Conservation (phyloP, 2,888 invertebrate species). For the Plebejus melissa region DNA sequence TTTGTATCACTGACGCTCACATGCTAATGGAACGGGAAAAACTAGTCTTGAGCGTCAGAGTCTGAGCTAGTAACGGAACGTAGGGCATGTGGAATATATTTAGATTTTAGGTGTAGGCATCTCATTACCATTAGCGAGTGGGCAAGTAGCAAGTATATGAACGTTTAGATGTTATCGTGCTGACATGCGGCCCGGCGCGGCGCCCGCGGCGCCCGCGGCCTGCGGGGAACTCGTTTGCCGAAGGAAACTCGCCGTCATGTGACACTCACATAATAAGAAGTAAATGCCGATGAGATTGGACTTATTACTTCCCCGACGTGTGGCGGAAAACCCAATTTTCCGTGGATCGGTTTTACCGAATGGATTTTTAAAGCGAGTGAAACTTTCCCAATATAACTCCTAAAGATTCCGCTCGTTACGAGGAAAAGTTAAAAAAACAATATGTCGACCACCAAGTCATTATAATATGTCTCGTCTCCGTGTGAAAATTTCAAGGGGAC, state of each 20-base stretch:
- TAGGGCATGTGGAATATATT: no score
- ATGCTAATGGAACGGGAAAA: no score
- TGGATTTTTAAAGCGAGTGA: not conserved
- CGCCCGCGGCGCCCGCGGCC: not conserved
- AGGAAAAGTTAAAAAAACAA: not conserved
- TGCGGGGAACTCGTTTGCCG: not conserved
- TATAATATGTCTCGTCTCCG: no score
- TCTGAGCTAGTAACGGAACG: no score
- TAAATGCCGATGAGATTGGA: not conserved
- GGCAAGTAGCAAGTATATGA: not conserved
- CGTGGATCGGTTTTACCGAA: not conserved
- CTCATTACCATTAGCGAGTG: not conserved
- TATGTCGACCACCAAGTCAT: no score
- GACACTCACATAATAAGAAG: not conserved
- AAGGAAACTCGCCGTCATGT: not conserved
- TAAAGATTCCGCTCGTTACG: not conserved
- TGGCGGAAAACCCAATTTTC: not conserved
- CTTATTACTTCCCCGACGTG: not conserved
- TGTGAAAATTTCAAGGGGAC: no score
- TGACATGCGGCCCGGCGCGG: not conserved
- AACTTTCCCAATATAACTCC: not conserved
- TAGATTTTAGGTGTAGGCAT: no score
- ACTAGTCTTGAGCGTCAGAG: no score
- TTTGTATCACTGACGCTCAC: no score
- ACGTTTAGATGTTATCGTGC: not conserved